phyloP scores from a whole-genome alignment of 2,888 invertebrate genomes.

The Nomada flava region DNA sequence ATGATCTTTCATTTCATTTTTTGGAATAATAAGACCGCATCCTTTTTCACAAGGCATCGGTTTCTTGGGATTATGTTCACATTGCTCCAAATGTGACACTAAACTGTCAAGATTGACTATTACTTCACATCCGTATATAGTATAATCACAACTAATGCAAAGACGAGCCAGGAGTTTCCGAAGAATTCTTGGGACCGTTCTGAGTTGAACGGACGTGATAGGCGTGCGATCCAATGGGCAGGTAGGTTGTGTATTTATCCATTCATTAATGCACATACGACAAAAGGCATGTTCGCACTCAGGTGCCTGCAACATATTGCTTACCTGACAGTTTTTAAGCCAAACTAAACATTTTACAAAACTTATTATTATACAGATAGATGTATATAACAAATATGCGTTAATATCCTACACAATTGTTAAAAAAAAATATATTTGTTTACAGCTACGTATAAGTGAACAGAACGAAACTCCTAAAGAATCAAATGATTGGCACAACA shows the following conservation, averaged over 20 bases:
- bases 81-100: constrained; percentile 94
- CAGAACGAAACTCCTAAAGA: constrained; percentile 23
- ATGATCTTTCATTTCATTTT: constrained; percentile 97
- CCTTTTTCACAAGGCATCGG: constrained; percentile 97
- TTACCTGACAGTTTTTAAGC: constrained; percentile 78
- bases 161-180: constrained; percentile 95
- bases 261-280: constrained; percentile 96
- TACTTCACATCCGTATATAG: constrained; percentile 93
- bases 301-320: constrained; percentile 90
- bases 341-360: constrained; percentile 44
- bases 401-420: not conserved
- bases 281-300: constrained; percentile 99
- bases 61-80: constrained; percentile 97
- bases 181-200: constrained; percentile 96
- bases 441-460: constrained; percentile 5
- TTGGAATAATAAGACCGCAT: constrained; percentile 97
- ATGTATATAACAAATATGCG: not conserved
- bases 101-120: constrained; percentile 95
- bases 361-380: constrained; percentile 21
- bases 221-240: constrained; percentile 97
- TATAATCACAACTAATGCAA: constrained; percentile 96
- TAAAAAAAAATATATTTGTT: not conserved
- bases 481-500: constrained; percentile 5
- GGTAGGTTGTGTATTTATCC: constrained; percentile 96
- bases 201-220: constrained; percentile 94